Base-by-base conservation (phyloP, 2,888 invertebrate species). In the Trichogramma evanescens region DNA sequence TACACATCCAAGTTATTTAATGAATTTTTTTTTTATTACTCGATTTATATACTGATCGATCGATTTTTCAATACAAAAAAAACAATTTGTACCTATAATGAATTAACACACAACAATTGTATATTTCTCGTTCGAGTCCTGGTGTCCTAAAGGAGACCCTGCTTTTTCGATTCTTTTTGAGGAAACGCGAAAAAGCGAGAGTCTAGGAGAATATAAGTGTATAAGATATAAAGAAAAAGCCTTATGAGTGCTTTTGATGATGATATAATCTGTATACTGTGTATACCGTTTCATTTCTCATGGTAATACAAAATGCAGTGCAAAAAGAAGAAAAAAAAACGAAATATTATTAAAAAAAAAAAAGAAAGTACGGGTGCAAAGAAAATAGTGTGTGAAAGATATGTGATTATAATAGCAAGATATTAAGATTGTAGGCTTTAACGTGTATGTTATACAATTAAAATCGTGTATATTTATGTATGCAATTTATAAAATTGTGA, bases 231-330 rank as follows among this genome's bases (percentile, higher is more conserved):
- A 51, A 50, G 8, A 48, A 7, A 45, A 58, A 50, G 45, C 41
- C 40, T 40, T 13, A 52, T 40, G 55, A 58, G 67, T 70, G 69
- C 72, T 73, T 75, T 75, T 73, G 71, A 26, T 26, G 70, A 69
- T 71, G 66, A 71, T 73, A 70, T 26, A 74, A 72, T 71, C 72
- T 75, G 75, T 75, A 75, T 75, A 75, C 75, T 74, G 68, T 74
- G 75, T 75, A 75, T 75, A 74, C 74, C 69, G 70, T 73, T 26
- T 26, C 26, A 71, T 74, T 72, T 73, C 74, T 73, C 72, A 71
- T 70, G 71, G 70, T 70, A 71, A 72, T 70, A 64, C 55, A 52
- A 59, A 59, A 61, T 56, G 26, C 13, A 13, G 13, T 7, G n/a
- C 7, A 10, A 13, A 50, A 7, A 10, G 63, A 61, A 65, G 64